A percentile compares a stretch with the other conserved stretches of the same genome.
These are phyloP conservation scores for Todus mexicanus DNA, from an alignment of 2,797 vertebrate genomes.

Conservation along the genomic window DNA sequence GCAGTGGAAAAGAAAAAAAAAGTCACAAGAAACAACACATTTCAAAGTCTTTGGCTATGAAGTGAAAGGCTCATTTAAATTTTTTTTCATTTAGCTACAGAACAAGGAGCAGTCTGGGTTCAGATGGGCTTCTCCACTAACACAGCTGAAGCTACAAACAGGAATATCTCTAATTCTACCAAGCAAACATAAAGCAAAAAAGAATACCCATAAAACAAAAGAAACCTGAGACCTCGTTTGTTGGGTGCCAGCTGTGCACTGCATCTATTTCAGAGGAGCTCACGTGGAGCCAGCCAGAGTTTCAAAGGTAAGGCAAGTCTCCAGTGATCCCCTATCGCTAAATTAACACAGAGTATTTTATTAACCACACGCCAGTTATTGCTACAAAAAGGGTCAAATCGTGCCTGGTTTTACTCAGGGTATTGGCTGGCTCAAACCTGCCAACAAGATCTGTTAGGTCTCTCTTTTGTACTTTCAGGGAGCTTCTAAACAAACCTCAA, in stretches of 20 bases:
- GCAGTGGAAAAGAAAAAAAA: neutral
- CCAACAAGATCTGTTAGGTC: neutral
- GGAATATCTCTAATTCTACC: neutral
- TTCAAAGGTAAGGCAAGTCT: neutral
- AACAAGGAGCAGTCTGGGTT: neutral
- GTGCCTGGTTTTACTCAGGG: neutral
- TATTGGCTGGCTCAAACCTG: neutral
- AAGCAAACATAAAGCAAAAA: constrained; percentile 3
- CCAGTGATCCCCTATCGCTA: neutral
- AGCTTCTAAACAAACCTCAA: neutral
- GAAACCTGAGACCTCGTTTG: neutral
- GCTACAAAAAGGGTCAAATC: neutral
- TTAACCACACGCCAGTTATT: neutral
- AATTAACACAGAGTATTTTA: neutral
- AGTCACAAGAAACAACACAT: neutral
- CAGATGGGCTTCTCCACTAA: neutral
- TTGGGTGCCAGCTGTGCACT: neutral
- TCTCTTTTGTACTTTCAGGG: neutral
- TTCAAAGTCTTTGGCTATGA: neutral
- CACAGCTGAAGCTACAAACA: neutral
- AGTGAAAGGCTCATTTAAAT: neutral
- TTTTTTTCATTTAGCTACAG: neutral
- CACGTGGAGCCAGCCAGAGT: neutral
- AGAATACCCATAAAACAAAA: neutral
- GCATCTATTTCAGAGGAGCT: neutral